Evolutionary conservation across 2,888 invertebrate species (phyloP).

Genomic region (Pseudococcus viburni): DNA sequence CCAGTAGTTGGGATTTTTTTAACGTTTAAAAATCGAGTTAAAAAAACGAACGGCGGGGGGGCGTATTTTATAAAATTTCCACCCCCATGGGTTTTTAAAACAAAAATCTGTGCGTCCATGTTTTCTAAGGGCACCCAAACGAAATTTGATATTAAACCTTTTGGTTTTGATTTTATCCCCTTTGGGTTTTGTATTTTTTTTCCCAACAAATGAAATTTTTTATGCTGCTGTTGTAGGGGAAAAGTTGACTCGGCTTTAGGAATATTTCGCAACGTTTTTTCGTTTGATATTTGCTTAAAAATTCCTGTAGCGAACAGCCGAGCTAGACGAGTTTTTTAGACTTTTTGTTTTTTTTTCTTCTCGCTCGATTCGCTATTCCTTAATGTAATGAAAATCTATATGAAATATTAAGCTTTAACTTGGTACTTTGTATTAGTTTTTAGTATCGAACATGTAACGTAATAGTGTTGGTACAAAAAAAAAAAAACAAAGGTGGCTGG

Average conservation of each 20-base stretch:
- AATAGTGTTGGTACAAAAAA: too few species aligned
- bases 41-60: neutral
- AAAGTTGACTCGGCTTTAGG: neutral
- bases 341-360: neutral
- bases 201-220: neutral
- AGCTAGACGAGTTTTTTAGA: neutral
- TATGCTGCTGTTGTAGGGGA: neutral
- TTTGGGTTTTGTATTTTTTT: neutral
- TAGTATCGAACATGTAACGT: neutral
- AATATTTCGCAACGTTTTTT: neutral
- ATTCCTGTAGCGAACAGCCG: neutral
- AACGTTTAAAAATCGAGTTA: neutral
- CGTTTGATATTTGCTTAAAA: neutral
- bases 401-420: neutral
- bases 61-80: neutral
- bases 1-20: neutral
- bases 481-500: too few species aligned
- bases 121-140: slow-evolving; percentile 8
- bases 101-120: neutral
- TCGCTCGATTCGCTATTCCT: neutral
- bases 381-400: neutral
- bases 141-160: neutral
- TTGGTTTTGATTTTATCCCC: neutral
- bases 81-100: neutral
- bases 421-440: neutral